Evolutionary conservation across 2,797 vertebrate genomes (phyloP), one percentile per base, ranked within the genome.

Genomic region (Coranthus polyacanthus): DNA sequence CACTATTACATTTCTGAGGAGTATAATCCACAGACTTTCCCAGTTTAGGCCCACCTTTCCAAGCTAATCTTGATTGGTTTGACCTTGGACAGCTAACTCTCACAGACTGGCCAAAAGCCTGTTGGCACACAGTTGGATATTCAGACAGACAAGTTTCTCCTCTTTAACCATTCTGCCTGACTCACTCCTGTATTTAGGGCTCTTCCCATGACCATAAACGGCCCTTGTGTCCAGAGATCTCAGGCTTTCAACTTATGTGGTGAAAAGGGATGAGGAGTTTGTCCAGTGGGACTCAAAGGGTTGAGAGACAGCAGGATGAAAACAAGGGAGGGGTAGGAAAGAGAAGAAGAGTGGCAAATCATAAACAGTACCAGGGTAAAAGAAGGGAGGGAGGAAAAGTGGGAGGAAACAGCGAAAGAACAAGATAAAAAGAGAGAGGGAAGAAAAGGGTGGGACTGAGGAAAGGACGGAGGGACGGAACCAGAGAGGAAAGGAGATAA

Each of bases 151-250:
- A 49, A 6, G 39, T 68, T 70, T 69, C 56, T 70, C 53, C 55
- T 38, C 8, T 49, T 81, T 72, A 57, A 68, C 32, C 18, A 42
- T 65, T 84, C 75, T 70, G 68, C 56, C 76, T 46, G 50, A 49
- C 39, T 79, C 49, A 6, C 66, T 67, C 69, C 47, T 22, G 47
- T 77, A 78, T 82, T 72, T n/a, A 43, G 49, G 26, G 32, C 24
- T 72, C 73, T 80, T 75, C 72, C 68, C 60, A 62, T 84, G 88
- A 88, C 79, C 90, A 88, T 84, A 89, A 89, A 88, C 36, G 77
- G 81, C 16, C 22, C 43, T 65, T 43, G 43, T 76, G 55, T 62
- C 82, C 37, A 32, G 54, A 80, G 59, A 79, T 67, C 64, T 70
- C 55, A 65, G 86, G 75, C 74, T 62, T 81, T 70, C 66, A 83